Evolutionary conservation across 2,888 invertebrate species (phyloP), one percentile per base, ranked within the genome.

Genomic region (Brachycybe producta): DNA sequence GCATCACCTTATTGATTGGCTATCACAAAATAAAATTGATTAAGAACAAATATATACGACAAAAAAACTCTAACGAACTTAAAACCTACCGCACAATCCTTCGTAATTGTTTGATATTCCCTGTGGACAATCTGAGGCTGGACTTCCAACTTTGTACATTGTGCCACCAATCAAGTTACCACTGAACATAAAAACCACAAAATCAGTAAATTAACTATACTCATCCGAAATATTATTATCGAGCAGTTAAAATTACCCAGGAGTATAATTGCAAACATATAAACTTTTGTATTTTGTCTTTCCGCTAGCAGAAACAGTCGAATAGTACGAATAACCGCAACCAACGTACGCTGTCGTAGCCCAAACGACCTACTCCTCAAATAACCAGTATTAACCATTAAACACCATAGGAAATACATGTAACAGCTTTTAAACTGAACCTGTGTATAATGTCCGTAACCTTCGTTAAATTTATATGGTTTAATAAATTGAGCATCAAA

Each of bases 221-320:
- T 35, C 4, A 17, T 17, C 15, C 5, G 19, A n/a, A n/a, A 30
- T 30, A 30, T 30, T 30, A 30, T 11, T 11, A n/a, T 30, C 8
- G 13, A 11, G 32, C 8, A 30, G 8, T 11, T 8, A 30, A 30
- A 30, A 17, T 40, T 40, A 40, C 41, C 41, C 80, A 11, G 84
- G 82, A 47, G 84, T 84, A 62, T 85, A 85, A 70, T 85, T 84
- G 73, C 85, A 85, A 49, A 84, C 81, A 68, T 84, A 85, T 53
- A 84, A 74, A 21, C 83, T 84, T 57, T 82, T 82, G 67, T 82
- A 84, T 13, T n/a, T n/a, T n/a, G n/a, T n/a, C n/a, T n/a, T n/a
- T n/a, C n/a, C n/a, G n/a, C n/a, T n/a, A n/a, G 17, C 5, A n/a
- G 21, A 3, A 1, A 2, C 21, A 3, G 3, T 21, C 28, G 3